phyloP scores from a whole-genome alignment of 2,113 vertebrate genomes.

The Talpa occidentalis region DNA sequence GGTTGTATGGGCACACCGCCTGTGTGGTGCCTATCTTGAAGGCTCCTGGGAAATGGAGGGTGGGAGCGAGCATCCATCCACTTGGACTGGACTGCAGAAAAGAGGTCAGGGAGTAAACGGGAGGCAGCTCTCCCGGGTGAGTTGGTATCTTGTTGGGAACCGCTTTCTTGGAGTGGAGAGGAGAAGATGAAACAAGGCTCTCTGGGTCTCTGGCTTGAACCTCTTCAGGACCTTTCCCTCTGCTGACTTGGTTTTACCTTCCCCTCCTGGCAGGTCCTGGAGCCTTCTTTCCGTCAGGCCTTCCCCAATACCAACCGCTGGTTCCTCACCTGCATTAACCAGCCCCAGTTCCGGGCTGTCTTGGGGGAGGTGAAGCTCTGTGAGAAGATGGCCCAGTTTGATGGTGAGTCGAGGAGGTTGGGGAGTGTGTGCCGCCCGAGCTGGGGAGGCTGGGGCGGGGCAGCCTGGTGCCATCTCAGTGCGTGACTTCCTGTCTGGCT shows the following conservation, averaged over 20 bases:
- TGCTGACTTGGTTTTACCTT: not conserved
- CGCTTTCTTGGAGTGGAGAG: not conserved
- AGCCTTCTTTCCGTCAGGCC: slow-evolving; percentile 93
- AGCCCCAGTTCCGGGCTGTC: slow-evolving; percentile 93
- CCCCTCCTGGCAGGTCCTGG: slow-evolving; percentile 88
- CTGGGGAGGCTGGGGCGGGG: not conserved
- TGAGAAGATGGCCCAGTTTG: slow-evolving; percentile 97
- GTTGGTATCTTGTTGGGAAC: not conserved
- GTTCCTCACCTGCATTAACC: slow-evolving; percentile 94
- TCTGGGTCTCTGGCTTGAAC: not conserved
- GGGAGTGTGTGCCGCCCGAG: rapidly evolving
- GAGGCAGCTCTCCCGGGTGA: not conserved
- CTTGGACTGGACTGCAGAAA: not conserved
- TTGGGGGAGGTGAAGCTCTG: slow-evolving; percentile 94
- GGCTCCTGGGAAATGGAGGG: not conserved
- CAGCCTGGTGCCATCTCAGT: not conserved
- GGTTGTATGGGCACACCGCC: not conserved
- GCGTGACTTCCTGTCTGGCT: not conserved
- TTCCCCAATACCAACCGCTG: slow-evolving; percentile 93
- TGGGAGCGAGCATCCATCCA: not conserved
- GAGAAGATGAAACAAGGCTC: not conserved
- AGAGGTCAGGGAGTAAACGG: not conserved
- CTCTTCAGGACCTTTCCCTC: not conserved
- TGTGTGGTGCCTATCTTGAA: too few species aligned
- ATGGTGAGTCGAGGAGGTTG: slow-evolving; percentile 84